Evolutionary conservation across 2,797 vertebrate genomes (phyloP), one percentile per base, ranked within the genome.

Genomic region (Eulemur albifrons): DNA sequence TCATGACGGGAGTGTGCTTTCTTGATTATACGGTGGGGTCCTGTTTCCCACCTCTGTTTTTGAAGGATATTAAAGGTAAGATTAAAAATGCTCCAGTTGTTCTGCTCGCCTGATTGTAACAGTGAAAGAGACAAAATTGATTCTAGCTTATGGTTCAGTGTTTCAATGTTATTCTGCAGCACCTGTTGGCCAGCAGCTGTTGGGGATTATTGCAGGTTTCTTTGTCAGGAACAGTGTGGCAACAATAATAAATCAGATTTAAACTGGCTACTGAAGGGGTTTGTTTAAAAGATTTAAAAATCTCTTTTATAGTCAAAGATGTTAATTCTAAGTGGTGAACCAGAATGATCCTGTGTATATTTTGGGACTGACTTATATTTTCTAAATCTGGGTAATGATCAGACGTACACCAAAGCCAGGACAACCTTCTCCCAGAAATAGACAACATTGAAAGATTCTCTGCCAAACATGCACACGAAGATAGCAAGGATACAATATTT

Each of bases 181-280:
- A 97, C 95, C 97, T 98, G 96, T 93, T 98, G 90, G 69, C 90
- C 83, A 27, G 95, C 97, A 98, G 93, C 96, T 98, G 98, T 93
- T 97, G 23, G 80, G 73, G 90, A 97, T 98, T 97, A 97, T 93
- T 97, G 61, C 73, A 97, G 61, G 57, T 97, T 98, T 97, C 86
- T 97, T 98, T 97, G 93, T 97, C 94, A 96, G 88, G 91, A 87
- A 45, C 77, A 96, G 85, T 80, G 65, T 57, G 65, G 57, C 90
- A 97, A 65, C 72, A 95, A 80, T 67, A 97, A 76, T 96, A 97
- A 97, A 80, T 97, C 94, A 97, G 15, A 96, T 97, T 98, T 97
- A 92, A 98, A 97, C 73, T 93, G 80, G 50, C 15, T 79, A 87
- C 54, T 73, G 50, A 96, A 79, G 35, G 79, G 35, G 1, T 91